Conservation (phyloP, 1,140 invertebrate genomes). For the Ips nitidus region DNA sequence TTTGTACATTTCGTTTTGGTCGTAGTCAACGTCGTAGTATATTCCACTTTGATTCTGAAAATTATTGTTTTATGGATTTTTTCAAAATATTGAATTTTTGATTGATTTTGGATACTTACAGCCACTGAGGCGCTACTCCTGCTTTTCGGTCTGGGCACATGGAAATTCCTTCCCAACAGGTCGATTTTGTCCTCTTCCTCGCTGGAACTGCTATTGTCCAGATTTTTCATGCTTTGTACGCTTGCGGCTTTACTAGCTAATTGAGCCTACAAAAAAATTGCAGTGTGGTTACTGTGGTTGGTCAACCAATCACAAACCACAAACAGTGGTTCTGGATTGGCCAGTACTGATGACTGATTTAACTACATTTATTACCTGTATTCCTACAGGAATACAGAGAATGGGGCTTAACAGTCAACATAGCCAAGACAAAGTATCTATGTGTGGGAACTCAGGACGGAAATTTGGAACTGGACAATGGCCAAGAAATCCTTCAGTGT, state of each 20-base stretch:
- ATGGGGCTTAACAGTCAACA: too few species aligned
- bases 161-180: constrained; percentile 65
- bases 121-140: constrained; percentile 68
- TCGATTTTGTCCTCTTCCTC: constrained; percentile 73
- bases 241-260: constrained; percentile 54
- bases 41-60: constrained; percentile 80
- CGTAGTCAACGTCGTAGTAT: constrained; percentile 85
- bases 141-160: constrained; percentile 78
- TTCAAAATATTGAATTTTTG: constrained; percentile 16
- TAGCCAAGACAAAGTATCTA: too few species aligned
- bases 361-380: neutral
- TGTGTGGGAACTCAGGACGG: too few species aligned
- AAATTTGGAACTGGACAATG: too few species aligned
- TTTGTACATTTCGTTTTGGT: constrained; percentile 64
- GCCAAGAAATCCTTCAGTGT: too few species aligned
- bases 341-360: neutral
- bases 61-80: neutral
- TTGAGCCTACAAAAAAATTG: constrained; percentile 40
- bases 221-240: constrained; percentile 53
- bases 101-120: constrained; percentile 53
- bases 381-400: too few species aligned
- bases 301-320: too few species aligned
- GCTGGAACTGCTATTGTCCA: constrained; percentile 65
- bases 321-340: too few species aligned
- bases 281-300: neutral